phyloP scores from a whole-genome alignment of 2,888 invertebrate species.

The Drosophila subsilvestris region DNA sequence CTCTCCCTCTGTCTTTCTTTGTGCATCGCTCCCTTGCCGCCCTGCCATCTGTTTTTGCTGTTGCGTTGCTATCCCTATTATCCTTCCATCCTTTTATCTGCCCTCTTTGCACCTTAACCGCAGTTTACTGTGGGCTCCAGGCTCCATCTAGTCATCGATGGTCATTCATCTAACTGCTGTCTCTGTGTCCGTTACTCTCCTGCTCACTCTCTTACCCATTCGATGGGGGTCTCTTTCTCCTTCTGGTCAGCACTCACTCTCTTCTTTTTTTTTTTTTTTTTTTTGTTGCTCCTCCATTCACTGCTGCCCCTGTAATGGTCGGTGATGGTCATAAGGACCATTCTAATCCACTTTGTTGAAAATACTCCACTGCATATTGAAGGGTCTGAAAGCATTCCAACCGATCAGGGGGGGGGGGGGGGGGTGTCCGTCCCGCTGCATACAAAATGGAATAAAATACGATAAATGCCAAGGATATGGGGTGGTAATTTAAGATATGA shows the following conservation, averaged over 20 bases:
- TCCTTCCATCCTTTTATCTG: slow-evolving; percentile 20
- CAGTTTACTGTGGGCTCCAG: slow-evolving; percentile 52
- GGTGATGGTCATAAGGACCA: slow-evolving; percentile 54
- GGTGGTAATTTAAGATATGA: not conserved
- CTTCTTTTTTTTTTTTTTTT: too few species aligned
- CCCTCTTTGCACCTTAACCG: slow-evolving; percentile 44
- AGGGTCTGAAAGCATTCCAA: slow-evolving; percentile 51
- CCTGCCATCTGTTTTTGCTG: not conserved
- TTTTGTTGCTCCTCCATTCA: not conserved
- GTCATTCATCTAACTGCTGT: slow-evolving; percentile 60
- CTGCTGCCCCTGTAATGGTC: slow-evolving; percentile 1
- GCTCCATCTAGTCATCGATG: slow-evolving; percentile 49
- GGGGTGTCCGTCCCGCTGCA: slow-evolving; percentile 4
- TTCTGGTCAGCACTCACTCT: not conserved
- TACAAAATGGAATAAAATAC: not conserved
- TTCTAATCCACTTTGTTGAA: slow-evolving; percentile 64
- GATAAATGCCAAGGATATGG: not conserved
- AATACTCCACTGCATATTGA: slow-evolving; percentile 67
- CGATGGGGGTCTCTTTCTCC: too few species aligned
- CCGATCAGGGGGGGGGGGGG: too few species aligned
- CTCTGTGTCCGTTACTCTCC: not conserved
- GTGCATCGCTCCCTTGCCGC: not conserved
- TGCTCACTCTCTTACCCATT: too few species aligned
- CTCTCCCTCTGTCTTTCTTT: not conserved
- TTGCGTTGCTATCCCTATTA: slow-evolving; percentile 13